Evolutionary conservation across 2,113 vertebrate species (phyloP), one percentile per base, ranked within the genome.

Genomic region (Gobio gobio): DNA sequence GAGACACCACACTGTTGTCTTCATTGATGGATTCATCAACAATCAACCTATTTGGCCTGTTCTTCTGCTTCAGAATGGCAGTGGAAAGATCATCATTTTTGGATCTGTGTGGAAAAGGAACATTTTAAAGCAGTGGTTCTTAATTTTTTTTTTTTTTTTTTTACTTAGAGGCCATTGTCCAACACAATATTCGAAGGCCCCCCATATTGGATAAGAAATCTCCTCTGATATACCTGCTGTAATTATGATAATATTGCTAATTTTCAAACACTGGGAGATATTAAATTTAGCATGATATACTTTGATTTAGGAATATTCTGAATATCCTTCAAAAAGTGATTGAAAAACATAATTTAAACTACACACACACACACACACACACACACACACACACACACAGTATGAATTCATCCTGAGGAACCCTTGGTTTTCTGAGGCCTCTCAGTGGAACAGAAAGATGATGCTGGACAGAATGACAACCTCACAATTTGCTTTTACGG

Each of bases 11-110:
- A 80, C 98, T 99, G 94, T 99, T 99, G 94, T 99, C 98, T 94
- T 99, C 98, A 94, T 99, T 99, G 93, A 99, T 99, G 87, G 98
- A 97, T 94, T 99, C 98, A 91, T 99, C 98, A 63, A 99, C 98
- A 93, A 99, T 97, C 94, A 99, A 93, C 93, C 98, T 95, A 95
- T 99, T 99, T 18, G 98, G 98, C 89, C 98, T 96, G 94, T 95
- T 97, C 95, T 99, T 99, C 93, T 99, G 97, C 94, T 99, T 99
- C 88, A 99, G 94, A 94, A 99, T 99, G 36, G 98, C 98, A 94
- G 98, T 99, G 3, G 97, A 97, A 87, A 99, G 94, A 91, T 99
- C 98, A 95, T 99, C 98, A 70, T 94, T 96, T 95, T 98, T 99
- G 89, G 97, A 94, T 93, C 97, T 99, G 91, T 33, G 33, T 6